Base-by-base conservation (phyloP, 1,140 invertebrate species). In the Caenorhabditis brenneri region DNA sequence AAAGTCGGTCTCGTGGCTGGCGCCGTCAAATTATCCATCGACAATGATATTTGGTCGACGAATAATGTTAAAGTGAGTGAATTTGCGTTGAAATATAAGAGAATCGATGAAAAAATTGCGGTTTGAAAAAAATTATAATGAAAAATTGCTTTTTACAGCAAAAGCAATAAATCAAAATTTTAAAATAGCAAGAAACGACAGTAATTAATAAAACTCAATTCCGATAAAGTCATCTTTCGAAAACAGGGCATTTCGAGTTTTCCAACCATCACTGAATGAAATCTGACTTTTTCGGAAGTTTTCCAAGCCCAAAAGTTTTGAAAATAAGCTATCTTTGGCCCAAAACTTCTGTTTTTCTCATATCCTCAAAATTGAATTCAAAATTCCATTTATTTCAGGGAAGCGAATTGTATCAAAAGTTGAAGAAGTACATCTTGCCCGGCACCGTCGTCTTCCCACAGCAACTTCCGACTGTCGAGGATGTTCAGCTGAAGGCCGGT, bases 31-130 rank as follows among this genome's bases (percentile, higher is more conserved):
- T 27, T 86, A 31, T 86, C 85, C 1, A 81, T 86, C 48, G 85
- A 86, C 55, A 84, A 86, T 42, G 85, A 86, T 39, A 80, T 86
- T 58, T 86, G 85, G 85, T 86, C 85, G 42, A 51, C 87, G 12
- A 86, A 85, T 33, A 83, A 65, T n/a, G 65, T 49, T 22, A 83
- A 83, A 39, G 82, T 83, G 16, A 33, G 36, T 55, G 46, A 49
- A 46, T 46, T 49, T 48, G 27, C 29, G 16, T 69, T 49, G 29
- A 46, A 60, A 12, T n/a, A n/a, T n/a, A n/a, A n/a, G n/a, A n/a
- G n/a, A n/a, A n/a, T n/a, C n/a, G n/a, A n/a, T n/a, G n/a, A n/a
- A n/a, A n/a, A n/a, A n/a, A n/a, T n/a, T n/a, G n/a, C n/a, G n/a
- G n/a, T n/a, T n/a, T n/a, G n/a, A n/a, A n/a, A n/a, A n/a, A n/a